phyloP scores from a whole-genome alignment of 2,888 invertebrate species.

The Acanthosepion esculentum region DNA sequence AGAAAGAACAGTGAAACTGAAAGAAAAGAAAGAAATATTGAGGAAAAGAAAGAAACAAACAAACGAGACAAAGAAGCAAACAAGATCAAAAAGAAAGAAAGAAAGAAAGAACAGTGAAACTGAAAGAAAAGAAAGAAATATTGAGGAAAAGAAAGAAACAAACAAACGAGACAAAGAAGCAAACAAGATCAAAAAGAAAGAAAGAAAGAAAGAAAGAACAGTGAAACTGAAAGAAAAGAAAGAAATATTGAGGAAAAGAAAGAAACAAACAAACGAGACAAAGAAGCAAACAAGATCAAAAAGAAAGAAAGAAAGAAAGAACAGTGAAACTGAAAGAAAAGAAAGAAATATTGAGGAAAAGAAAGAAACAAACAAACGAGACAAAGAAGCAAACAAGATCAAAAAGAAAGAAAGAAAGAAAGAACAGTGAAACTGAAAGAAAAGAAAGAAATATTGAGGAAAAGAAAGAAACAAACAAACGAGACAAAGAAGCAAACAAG shows the following conservation, averaged over 20 bases:
- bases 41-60: background rate
- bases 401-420: background rate
- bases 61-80: no score
- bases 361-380: background rate
- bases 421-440: background rate
- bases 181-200: no score
- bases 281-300: background rate
- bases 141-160: background rate
- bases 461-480: background rate
- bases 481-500: no score
- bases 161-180: background rate
- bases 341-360: no score
- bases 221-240: background rate
- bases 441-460: background rate
- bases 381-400: no score
- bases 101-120: background rate
- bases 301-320: background rate
- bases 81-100: background rate
- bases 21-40: no score
- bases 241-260: background rate
- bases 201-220: no score
- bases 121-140: background rate
- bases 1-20: no score
- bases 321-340: no score
- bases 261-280: background rate